phyloP scores from a whole-genome alignment of 2,888 invertebrate genomes.

The Apotomis betuletana region DNA sequence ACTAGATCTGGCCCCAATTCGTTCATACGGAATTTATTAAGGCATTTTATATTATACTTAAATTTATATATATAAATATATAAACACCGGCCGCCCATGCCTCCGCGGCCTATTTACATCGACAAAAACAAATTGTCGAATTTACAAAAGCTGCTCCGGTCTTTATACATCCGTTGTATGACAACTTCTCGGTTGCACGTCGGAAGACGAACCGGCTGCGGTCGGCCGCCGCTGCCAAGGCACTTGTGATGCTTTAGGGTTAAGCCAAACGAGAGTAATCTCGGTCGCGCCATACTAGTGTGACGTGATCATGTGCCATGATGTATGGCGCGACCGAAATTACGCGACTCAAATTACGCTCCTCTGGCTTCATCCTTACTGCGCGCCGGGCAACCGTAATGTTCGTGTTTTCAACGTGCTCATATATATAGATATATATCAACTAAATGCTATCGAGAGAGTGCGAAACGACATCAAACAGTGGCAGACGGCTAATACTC shows the following conservation, averaged over 20 bases:
- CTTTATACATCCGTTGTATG: background rate
- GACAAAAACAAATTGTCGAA: constrained; percentile 52
- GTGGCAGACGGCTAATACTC: background rate
- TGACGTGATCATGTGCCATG: no score
- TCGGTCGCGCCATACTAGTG: no score
- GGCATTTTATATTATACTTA: constrained; percentile 62
- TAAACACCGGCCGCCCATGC: constrained; percentile 34
- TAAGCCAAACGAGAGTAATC: no score
- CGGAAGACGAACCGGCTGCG: constrained; percentile 2
- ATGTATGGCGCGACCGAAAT: no score
- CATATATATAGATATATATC: constrained; percentile 39
- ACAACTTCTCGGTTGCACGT: background rate
- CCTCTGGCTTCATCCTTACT: background rate
- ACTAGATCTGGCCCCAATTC: constrained; percentile 30
- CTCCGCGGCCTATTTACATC: constrained; percentile 47
- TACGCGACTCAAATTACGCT: no score
- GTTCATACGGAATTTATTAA: constrained; percentile 61
- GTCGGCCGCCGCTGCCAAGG: constrained; percentile 23
- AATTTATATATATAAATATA: constrained; percentile 28
- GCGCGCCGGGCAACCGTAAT: constrained; percentile 14
- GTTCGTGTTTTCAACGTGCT: constrained; percentile 17
- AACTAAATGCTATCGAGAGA: constrained; percentile 55
- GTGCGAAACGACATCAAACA: constrained; percentile 54
- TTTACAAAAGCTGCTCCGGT: constrained; percentile 48
- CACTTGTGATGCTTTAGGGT: constrained; percentile 11